These are phyloP conservation scores for Nudaria mundana DNA, from an alignment of 2,888 invertebrate genomes.

Conservation along the genomic window DNA sequence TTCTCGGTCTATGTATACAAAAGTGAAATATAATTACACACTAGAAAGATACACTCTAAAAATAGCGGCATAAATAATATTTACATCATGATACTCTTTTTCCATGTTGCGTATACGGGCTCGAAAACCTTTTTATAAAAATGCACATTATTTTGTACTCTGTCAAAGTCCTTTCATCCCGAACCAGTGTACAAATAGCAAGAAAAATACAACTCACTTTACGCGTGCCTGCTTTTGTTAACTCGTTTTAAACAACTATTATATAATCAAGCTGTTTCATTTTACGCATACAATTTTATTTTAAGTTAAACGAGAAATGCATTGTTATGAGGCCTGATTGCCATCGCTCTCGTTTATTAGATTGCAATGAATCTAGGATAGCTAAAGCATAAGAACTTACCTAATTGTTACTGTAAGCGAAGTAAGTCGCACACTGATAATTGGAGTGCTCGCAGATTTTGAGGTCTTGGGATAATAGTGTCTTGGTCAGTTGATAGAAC, in stretches of 20 bases:
- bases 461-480: too few relatives aligned
- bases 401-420: too few relatives aligned
- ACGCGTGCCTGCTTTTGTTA: conserved; percentile 2
- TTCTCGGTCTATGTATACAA: not conserved
- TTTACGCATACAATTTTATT: conserved; percentile 7
- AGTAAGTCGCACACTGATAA: too few relatives aligned
- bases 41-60: not conserved
- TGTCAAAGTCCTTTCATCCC: conserved; percentile 6
- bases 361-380: too few relatives aligned
- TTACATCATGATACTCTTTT: not conserved
- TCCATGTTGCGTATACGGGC: not conserved
- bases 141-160: conserved; percentile 3
- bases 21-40: not conserved
- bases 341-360: too few relatives aligned
- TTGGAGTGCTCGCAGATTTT: too few relatives aligned
- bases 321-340: too few relatives aligned
- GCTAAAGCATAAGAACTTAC: too few relatives aligned
- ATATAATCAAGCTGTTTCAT: conserved; percentile 7
- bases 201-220: conserved; percentile 6
- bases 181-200: conserved; percentile 1
- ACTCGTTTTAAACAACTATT: conserved; percentile 1
- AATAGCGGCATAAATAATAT: not conserved
- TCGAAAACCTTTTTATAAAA: not conserved
- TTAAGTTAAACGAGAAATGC: too few relatives aligned
- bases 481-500: too few relatives aligned